Evolutionary conservation across 2,113 vertebrate genomes (phyloP).

Genomic region (Addax nasomaculatus): DNA sequence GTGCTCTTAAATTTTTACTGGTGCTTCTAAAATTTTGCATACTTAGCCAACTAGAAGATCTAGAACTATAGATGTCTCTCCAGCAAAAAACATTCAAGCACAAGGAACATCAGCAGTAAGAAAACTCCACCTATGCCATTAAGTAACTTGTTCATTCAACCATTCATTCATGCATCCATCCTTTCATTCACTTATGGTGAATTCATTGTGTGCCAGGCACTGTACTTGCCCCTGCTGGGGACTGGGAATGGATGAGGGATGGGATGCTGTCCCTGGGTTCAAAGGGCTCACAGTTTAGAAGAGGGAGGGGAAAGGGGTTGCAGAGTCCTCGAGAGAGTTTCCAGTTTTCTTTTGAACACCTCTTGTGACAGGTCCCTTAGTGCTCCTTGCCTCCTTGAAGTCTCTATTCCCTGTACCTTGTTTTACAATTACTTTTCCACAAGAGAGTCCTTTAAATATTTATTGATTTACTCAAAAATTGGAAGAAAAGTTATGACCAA

Average conservation of each 20-base stretch:
- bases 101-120: not conserved
- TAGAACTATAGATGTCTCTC: not conserved
- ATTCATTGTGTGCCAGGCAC: not conserved
- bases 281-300: not conserved
- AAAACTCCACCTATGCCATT: not conserved
- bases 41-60: not conserved
- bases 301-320: not conserved
- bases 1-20: not conserved
- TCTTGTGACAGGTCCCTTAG: not conserved
- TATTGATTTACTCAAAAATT: not conserved
- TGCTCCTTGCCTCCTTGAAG: not conserved
- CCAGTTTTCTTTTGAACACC: not conserved
- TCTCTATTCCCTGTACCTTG: not conserved
- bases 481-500: too few species aligned
- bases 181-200: not conserved
- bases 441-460: not conserved
- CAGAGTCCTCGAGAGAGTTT: not conserved
- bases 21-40: not conserved
- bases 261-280: not conserved
- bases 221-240: not conserved
- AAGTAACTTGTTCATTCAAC: not conserved
- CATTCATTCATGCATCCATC: not conserved
- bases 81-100: not conserved
- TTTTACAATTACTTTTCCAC: not conserved
- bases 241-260: not conserved